Conservation (phyloP, 2,888 invertebrate genomes). For the Dryobota labecula region DNA sequence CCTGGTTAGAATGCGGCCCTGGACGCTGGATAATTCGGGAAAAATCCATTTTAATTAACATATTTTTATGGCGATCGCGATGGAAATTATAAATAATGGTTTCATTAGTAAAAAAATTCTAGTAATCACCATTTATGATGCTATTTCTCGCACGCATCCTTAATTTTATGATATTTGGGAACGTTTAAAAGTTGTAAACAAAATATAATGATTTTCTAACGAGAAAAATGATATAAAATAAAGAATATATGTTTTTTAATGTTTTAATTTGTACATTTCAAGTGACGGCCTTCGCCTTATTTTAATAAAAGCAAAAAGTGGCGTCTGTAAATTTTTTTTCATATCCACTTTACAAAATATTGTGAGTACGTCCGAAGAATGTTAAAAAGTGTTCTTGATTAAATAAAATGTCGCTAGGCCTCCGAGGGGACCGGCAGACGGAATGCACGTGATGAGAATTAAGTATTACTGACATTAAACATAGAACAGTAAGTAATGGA, state of each 20-base stretch:
- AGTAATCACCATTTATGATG: slow-evolving; percentile 52
- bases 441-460: slow-evolving; percentile 83
- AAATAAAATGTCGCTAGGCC: slow-evolving; percentile 86
- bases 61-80: slow-evolving; percentile 74
- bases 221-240: slow-evolving; percentile 15
- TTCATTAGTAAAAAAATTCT: slow-evolving; percentile 67
- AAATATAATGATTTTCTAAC: slow-evolving; percentile 31
- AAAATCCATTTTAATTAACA: slow-evolving; percentile 86
- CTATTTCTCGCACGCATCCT: slow-evolving; percentile 23
- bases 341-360: slow-evolving; percentile 77
- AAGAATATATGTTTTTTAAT: slow-evolving; percentile 30
- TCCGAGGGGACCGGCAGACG: slow-evolving; percentile 71
- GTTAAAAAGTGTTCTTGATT: slow-evolving; percentile 89
- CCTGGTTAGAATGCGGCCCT: slow-evolving; percentile 77
- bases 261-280: slow-evolving; percentile 51
- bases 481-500: slow-evolving; percentile 73
- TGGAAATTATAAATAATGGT: slow-evolving; percentile 73
- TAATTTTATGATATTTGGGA: slow-evolving; percentile 39
- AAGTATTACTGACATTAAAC: slow-evolving; percentile 74
- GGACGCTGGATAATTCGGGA: slow-evolving; percentile 78
- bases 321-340: slow-evolving; percentile 67
- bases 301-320: slow-evolving; percentile 73
- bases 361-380: slow-evolving; percentile 81
- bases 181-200: slow-evolving; percentile 33
- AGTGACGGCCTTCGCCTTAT: slow-evolving; percentile 25